A percentile compares a stretch with the other conserved stretches of the same genome.
phyloP scores from a whole-genome alignment of 2,113 vertebrate genomes.

The Cromileptes altivelis region DNA sequence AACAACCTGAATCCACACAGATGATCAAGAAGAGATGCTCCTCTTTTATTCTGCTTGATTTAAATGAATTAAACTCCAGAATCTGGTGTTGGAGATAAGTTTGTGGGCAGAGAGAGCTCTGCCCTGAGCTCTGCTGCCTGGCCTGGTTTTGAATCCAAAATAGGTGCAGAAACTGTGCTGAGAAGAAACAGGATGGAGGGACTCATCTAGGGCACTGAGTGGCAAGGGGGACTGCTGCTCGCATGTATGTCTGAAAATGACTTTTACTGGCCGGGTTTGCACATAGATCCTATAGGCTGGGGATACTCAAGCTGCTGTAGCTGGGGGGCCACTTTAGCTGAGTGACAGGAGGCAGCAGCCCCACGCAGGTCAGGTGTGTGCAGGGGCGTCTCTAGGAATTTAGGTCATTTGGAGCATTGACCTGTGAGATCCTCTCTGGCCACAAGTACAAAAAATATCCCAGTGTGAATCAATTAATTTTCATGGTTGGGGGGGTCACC shows the following conservation, averaged over 20 bases:
- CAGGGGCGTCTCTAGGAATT: no score
- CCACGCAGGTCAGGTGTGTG: no score
- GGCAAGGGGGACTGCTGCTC: conserved; percentile 22
- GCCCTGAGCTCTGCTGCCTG: conserved; percentile 63
- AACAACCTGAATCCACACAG: not conserved
- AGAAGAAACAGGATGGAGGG: conserved; percentile 57
- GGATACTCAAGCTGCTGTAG: no score
- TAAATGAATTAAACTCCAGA: not conserved
- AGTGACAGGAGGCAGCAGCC: no score
- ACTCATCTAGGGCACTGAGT: conserved; percentile 71
- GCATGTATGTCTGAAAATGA: conserved; percentile 36
- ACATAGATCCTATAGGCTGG: not conserved
- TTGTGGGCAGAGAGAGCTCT: conserved; percentile 17
- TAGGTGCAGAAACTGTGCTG: conserved; percentile 75
- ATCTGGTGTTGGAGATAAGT: not conserved
- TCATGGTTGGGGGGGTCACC: no score
- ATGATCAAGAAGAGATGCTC: not conserved
- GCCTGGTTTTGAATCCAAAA: conserved; percentile 78
- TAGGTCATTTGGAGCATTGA: no score
- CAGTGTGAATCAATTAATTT: no score
- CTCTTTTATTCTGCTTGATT: not conserved
- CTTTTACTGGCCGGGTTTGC: not conserved
- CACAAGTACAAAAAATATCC: no score
- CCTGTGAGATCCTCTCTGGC: no score
- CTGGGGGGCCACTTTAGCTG: no score